Conservation (phyloP, 2,888 invertebrate genomes). For the Bombylius major region DNA sequence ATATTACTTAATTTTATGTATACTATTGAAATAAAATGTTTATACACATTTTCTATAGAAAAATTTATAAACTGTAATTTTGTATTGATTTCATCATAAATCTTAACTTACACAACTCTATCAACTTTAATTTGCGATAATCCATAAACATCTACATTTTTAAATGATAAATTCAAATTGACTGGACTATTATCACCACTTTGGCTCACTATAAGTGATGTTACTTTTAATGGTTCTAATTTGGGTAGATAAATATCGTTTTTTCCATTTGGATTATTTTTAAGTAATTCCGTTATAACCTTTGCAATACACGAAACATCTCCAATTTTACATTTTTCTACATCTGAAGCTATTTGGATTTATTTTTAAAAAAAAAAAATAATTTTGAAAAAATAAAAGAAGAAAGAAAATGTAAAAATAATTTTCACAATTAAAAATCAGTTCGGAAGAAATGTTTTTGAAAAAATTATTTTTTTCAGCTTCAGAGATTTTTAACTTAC, state of each 20-base stretch:
- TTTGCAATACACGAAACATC: slow-evolving; percentile 29
- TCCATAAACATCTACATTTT: not conserved
- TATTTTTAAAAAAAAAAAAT: not conserved
- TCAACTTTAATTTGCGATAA: not conserved
- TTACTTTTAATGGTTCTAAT: slow-evolving; percentile 26
- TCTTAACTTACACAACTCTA: not conserved
- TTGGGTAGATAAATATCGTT: slow-evolving; percentile 27
- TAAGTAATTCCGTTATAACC: slow-evolving; percentile 24
- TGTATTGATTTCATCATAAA: too few species aligned
- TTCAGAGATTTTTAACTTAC: not conserved
- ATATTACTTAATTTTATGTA: too few species aligned
- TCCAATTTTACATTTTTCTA: slow-evolving; percentile 24
- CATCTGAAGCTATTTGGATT: not conserved
- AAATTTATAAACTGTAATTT: not conserved
- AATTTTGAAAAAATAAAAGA: not conserved
- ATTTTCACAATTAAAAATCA: too few species aligned
- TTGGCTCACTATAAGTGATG: not conserved
- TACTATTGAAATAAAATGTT: too few species aligned
- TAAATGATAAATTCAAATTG: not conserved
- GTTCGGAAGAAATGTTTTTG: too few species aligned
- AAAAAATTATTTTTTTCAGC: not conserved
- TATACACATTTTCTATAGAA: too few species aligned
- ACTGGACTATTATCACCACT: not conserved
- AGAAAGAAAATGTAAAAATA: too few species aligned
- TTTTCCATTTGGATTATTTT: slow-evolving; percentile 26